phyloP scores from a whole-genome alignment of 2,797 vertebrate genomes.

The Coracias cyanogaster region DNA sequence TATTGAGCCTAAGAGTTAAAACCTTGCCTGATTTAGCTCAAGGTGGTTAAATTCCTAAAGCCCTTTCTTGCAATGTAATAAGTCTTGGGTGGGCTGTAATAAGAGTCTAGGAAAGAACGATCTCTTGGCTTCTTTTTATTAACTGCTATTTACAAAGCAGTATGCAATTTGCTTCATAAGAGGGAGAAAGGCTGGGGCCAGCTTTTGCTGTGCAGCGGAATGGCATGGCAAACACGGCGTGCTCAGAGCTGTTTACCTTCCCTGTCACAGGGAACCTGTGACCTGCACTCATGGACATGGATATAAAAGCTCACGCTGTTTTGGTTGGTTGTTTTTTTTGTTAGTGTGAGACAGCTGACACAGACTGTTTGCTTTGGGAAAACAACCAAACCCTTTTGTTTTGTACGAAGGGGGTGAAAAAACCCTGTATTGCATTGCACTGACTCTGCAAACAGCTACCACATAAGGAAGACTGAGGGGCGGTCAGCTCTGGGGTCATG shows the following conservation, averaged over 20 bases:
- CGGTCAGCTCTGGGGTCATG: not conserved
- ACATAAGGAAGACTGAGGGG: not conserved
- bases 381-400: constrained; percentile 65
- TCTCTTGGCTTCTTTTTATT: constrained; percentile 5
- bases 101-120: not conserved
- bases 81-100: not conserved
- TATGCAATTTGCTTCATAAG: constrained; percentile 5
- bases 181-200: not conserved
- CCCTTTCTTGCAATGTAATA: not conserved
- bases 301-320: constrained; percentile 44
- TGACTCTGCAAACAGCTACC: constrained; percentile 59
- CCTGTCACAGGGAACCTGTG: constrained; percentile 16
- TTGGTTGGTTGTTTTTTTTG: not conserved
- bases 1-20: not conserved
- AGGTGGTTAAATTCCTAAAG: not conserved
- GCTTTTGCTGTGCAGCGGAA: constrained; percentile 39
- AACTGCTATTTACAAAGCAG: constrained; percentile 19
- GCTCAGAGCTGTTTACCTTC: constrained; percentile 61
- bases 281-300: not conserved
- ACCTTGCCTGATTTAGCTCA: not conserved
- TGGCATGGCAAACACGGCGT: not conserved
- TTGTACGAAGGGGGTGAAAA: constrained; percentile 15
- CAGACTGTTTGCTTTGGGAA: constrained; percentile 61
- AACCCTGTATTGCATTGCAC: constrained; percentile 28
- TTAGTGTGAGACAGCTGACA: constrained; percentile 57